Evolutionary conservation across 2,113 vertebrate genomes (phyloP).

Genomic region (Tetrax tetrax): DNA sequence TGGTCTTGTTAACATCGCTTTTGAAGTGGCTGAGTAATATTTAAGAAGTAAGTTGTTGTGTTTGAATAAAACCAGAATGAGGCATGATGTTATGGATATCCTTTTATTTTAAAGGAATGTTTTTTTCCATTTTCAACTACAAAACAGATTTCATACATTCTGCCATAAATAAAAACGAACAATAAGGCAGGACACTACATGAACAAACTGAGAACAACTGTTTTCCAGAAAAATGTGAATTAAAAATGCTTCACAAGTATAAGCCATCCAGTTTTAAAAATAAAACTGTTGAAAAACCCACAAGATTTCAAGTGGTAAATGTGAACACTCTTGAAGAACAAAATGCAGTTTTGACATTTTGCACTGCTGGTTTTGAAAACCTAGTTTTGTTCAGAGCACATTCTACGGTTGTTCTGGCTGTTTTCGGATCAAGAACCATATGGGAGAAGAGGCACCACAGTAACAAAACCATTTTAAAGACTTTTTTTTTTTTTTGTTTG

Average conservation of each 20-base stretch:
- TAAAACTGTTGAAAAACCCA: constrained; percentile 89
- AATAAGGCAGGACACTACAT: constrained; percentile 85
- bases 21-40: constrained; percentile 38
- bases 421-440: constrained; percentile 67
- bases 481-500: constrained; percentile 69
- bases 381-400: constrained; percentile 60
- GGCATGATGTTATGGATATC: constrained; percentile 62
- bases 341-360: constrained; percentile 67
- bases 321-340: constrained; percentile 73
- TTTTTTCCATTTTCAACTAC: constrained; percentile 83
- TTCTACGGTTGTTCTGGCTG: constrained; percentile 66
- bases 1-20: constrained; percentile 13
- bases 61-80: constrained; percentile 58
- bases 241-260: constrained; percentile 92
- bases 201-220: constrained; percentile 82
- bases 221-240: constrained; percentile 83
- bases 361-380: constrained; percentile 65
- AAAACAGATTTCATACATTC: constrained; percentile 84
- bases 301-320: constrained; percentile 75
- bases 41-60: constrained; percentile 44
- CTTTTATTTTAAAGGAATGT: constrained; percentile 91
- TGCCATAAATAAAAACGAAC: constrained; percentile 83
- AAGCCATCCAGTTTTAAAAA: constrained; percentile 95
- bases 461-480: constrained; percentile 79
- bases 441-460: constrained; percentile 79